Evolutionary conservation across 1,140 invertebrate species (phyloP).

Genomic region (Aphelinus atriplicis): DNA sequence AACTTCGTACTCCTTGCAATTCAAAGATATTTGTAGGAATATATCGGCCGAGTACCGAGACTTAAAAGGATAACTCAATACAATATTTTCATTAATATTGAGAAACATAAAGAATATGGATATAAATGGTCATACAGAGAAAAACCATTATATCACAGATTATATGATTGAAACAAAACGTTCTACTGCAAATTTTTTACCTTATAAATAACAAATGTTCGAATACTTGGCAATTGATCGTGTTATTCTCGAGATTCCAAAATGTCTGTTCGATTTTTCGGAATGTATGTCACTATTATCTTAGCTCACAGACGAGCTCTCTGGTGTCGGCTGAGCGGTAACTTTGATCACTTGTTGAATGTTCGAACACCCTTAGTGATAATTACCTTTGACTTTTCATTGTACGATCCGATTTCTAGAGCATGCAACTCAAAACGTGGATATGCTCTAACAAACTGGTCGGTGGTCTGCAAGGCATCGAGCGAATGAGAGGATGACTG

Average conservation of each 20-base stretch:
- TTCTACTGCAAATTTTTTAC: conserved; percentile 67
- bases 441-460: conserved; percentile 65
- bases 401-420: conserved; percentile 61
- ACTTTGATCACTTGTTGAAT: conserved; percentile 42
- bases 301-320: too few species aligned
- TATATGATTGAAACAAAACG: conserved; percentile 46
- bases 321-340: background rate
- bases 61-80: background rate
- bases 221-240: conserved; percentile 49
- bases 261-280: too few species aligned
- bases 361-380: conserved; percentile 57
- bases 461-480: conserved; percentile 42
- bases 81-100: background rate
- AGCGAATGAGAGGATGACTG: conserved; percentile 41
- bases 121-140: background rate
- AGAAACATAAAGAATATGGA: conserved; percentile 3
- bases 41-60: background rate
- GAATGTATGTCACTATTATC: too few species aligned
- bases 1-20: too few species aligned
- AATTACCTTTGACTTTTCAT: conserved; percentile 60
- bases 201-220: conserved; percentile 53
- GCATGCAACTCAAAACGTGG: conserved; percentile 60
- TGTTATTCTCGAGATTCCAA: background rate
- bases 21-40: too few species aligned
- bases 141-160: background rate